Evolutionary conservation across 1,140 invertebrate species (phyloP).

Genomic region (Marisa cornuarietis): DNA sequence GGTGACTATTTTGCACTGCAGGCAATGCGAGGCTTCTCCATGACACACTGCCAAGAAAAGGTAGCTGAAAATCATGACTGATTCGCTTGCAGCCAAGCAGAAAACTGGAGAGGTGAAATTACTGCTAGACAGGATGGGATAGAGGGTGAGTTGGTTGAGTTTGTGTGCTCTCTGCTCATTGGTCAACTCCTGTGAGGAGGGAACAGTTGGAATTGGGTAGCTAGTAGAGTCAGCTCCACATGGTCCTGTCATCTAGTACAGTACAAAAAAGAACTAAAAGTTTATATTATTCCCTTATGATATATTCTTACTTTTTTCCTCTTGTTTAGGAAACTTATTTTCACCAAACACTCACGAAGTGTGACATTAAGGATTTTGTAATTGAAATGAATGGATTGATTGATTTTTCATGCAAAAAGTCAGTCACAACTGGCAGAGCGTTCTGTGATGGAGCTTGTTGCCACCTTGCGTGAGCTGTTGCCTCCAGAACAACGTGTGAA

Average conservation of each 20-base stretch:
- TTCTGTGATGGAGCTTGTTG: conserved; percentile 88
- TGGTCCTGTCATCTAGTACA: neutral
- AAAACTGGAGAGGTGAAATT: too few relatives aligned
- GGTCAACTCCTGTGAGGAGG: too few relatives aligned
- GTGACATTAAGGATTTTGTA: neutral
- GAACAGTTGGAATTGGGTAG: too few relatives aligned
- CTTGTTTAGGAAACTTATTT: neutral
- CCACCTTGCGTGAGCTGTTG: conserved; percentile 72
- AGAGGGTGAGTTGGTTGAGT: neutral
- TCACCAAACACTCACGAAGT: neutral
- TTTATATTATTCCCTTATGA: neutral
- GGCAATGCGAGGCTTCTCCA: too few relatives aligned
- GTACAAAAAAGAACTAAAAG: neutral
- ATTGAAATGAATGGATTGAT: conserved; percentile 11
- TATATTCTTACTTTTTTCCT: neutral
- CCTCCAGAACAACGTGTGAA: conserved; percentile 45
- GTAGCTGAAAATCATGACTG: too few relatives aligned
- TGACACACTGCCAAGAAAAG: too few relatives aligned
- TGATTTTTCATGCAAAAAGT: conserved; percentile 43
- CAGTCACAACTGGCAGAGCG: conserved; percentile 91
- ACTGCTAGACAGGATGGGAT: neutral
- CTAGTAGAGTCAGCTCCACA: too few relatives aligned
- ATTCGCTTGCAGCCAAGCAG: too few relatives aligned
- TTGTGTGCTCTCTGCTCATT: neutral
- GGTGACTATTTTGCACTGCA: too few relatives aligned